Evolutionary conservation across 2,888 invertebrate genomes (phyloP).

Genomic region (Monoplex corrugatus): DNA sequence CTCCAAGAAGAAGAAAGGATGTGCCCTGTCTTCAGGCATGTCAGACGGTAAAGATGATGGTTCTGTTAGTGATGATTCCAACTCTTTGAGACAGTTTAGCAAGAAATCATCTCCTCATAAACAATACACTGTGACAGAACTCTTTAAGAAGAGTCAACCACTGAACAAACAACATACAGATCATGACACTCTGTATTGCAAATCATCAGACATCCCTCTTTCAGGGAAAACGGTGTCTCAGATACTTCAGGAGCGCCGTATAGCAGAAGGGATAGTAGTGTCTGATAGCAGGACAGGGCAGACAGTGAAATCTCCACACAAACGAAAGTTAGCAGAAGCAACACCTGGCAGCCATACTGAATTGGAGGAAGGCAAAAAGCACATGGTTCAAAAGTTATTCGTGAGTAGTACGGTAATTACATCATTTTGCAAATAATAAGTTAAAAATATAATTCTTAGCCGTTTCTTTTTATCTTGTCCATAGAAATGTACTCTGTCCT

Average conservation of each 20-base stretch:
- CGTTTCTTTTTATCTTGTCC: background rate
- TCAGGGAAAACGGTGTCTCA: constrained; percentile 7
- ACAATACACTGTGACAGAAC: constrained; percentile 58
- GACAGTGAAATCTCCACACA: background rate
- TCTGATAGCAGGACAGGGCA: background rate
- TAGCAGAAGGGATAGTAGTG: background rate
- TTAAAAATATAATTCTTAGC: background rate
- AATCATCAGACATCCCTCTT: constrained; percentile 20
- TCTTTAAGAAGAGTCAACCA: constrained; percentile 62
- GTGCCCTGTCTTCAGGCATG: constrained; percentile 37
- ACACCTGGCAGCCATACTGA: background rate
- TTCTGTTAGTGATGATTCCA: constrained; percentile 46
- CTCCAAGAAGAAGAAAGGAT: constrained; percentile 46
- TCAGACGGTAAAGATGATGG: constrained; percentile 48
- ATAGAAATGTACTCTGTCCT: background rate
- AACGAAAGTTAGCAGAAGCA: background rate
- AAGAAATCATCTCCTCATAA: constrained; percentile 32
- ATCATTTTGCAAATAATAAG: constrained; percentile 38
- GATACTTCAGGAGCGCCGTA: constrained; percentile 3
- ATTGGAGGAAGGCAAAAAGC: background rate
- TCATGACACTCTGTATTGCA: background rate
- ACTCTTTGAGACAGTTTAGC: constrained; percentile 23
- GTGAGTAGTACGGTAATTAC: constrained; percentile 46
- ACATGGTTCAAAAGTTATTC: constrained; percentile 41
- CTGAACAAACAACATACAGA: constrained; percentile 55